Evolutionary conservation across 1,140 invertebrate genomes (phyloP), one percentile per base, ranked within the genome.

Genomic region (Pogonomyrmex barbatus): DNA sequence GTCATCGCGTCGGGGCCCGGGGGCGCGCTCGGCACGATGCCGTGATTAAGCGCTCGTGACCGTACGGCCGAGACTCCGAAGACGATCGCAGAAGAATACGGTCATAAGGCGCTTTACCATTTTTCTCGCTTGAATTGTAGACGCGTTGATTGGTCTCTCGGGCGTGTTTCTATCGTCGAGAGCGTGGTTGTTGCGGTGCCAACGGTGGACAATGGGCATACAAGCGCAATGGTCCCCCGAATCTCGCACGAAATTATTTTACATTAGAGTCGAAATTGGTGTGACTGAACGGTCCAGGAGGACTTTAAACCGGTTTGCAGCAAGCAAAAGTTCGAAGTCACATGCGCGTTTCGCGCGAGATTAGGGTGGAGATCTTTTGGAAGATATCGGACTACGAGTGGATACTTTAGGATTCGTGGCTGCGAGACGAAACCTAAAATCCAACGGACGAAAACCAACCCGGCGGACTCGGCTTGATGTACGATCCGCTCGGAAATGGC

Each of bases 401-500:
- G 24, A 24, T 24, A 24, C 24, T 24, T 24, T 24, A 24, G 24
- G 39, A 47, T 33, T 58, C 10, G 67, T 12, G 9, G n/a, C 33
- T 67, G 8, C 33, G n/a, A 4, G 39, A 0, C 54, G 54, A 78
- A 60, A 68, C 9, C 39, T 24, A 81, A 30, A 36, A 62, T 54
- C 36, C 1, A 24, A 2, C 76, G 5, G 45, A 62, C 50, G 84
- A 73, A 87, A 47, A 86, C 73, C 14, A 77, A 58, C 50, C 12
- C 39, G 65, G 71, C 47, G 79, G 58, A 68, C 75, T 83, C 68
- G 42, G 63, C 84, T 88, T 88, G 87, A 90, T 88, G 91, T 90
- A 91, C 86, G 89, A 91, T 85, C 73, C 85, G 83, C 62, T 83
- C 68, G 88, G 90, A 91, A 91, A 91, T 91, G 86, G 87, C 89